Evolutionary conservation across 2,888 invertebrate genomes (phyloP), one percentile per base, ranked within the genome.

Genomic region (Leptopilina drosophilae): DNA sequence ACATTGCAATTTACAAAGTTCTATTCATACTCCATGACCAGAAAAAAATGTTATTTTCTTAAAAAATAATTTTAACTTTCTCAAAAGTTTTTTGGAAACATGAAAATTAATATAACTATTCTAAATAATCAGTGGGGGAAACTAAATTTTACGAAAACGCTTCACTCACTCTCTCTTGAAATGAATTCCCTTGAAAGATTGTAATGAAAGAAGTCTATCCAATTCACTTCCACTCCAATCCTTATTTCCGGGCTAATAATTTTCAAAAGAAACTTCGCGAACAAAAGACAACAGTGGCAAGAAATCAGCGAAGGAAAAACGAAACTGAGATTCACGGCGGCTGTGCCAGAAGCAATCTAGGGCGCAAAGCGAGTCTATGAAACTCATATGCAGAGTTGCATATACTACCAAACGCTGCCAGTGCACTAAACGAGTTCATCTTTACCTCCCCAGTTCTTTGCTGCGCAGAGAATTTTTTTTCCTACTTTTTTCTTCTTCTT

Each of bases 371-470:
- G 49, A 53, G 69, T 69, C 53, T 53, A 53, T 69, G 49, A 53
- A 53, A 53, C 69, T 69, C 69, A 69, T 69, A 69, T 69, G 69
- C 69, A 69, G 53, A 69, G 69, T 69, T 69, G 69, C 69, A 69
- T 69, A 49, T 69, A 69, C 69, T 53, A 49, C 69, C 53, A 49
- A 69, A 53, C 26, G 53, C 69, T 12, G 49, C 49, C n/a, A 53
- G 15, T 49, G 69, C 69, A 69, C 49, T 49, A 69, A 69, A 49
- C 26, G 49, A 46, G 69, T 69, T 69, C 69, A 69, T 69, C 53
- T 53, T 69, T 26, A 26, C 69, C 46, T 9, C 46, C 49, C 14
- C 53, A 26, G 26, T 26, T 49, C 42, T 49, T 26, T 20, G 53
- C 49, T 53, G 7, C 15, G 49, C 26, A 49, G 14, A 69, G 26